These are phyloP conservation scores for Scaptomyza graminum DNA, from an alignment of 1,140 invertebrate species.

Conservation along the genomic window DNA sequence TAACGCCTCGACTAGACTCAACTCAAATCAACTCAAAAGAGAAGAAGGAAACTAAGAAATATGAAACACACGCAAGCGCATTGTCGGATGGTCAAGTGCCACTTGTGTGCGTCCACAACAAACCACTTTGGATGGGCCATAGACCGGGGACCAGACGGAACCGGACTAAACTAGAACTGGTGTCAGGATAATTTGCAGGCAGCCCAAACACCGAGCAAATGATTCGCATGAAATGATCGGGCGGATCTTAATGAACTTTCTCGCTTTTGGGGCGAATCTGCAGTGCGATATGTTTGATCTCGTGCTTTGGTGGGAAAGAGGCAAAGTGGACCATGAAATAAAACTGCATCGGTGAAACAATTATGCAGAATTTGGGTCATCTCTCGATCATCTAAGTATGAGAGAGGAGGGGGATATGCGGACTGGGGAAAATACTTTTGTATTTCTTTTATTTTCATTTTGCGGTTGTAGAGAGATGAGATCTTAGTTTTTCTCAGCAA, in stretches of 20 bases:
- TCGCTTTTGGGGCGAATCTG: slow-evolving; percentile 67
- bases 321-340: slow-evolving; percentile 25
- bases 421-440: slow-evolving; percentile 29
- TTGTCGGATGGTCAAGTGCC: slow-evolving; percentile 69
- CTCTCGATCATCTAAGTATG: slow-evolving; percentile 37
- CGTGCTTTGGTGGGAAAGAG: slow-evolving; percentile 23
- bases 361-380: slow-evolving; percentile 76
- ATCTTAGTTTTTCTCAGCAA: slow-evolving; percentile 56
- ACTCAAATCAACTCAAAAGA: slow-evolving; percentile 16
- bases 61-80: slow-evolving; percentile 71
- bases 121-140: background rate
- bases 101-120: slow-evolving; percentile 40
- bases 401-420: background rate
- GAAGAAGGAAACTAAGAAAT: slow-evolving; percentile 53
- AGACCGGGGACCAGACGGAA: slow-evolving; percentile 8
- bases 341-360: slow-evolving; percentile 60
- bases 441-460: slow-evolving; percentile 24
- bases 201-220: slow-evolving; percentile 67
- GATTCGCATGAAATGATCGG: slow-evolving; percentile 60
- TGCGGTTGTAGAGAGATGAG: slow-evolving; percentile 46
- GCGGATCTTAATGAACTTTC: slow-evolving; percentile 73
- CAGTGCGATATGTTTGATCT: slow-evolving; percentile 54
- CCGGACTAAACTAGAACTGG: slow-evolving; percentile 36
- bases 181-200: slow-evolving; percentile 75
- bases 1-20: slow-evolving; percentile 49